Evolutionary conservation across 2,113 vertebrate species (phyloP), one percentile per base, ranked within the genome.

Genomic region (Tragelaphus buxtoni): DNA sequence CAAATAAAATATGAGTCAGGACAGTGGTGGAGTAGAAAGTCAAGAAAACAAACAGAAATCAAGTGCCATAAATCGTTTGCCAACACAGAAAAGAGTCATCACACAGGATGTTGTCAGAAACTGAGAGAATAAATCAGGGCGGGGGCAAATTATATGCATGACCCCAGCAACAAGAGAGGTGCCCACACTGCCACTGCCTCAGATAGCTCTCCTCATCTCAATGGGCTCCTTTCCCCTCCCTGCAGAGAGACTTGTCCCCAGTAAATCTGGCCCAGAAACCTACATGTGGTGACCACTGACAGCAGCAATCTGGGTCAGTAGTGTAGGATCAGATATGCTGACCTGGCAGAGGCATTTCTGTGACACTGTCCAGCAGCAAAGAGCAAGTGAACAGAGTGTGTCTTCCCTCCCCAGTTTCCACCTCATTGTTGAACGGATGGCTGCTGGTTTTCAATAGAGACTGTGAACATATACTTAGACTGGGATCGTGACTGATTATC

Each of bases 41-140:
- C 49, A 92, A 45, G 42, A 13, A 96, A 80, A 26, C n/a, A 96
- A 84, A 90, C 39, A 56, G 83, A 96, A 94, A 92, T 88, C 56
- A 89, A 72, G 39, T 77, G 72, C 18, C 69, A 88, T 51, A 63
- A 84, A 84, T 12, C 3, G 0, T 20, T 56, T 87, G 11, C 51
- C 91, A 88, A 83, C 13, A 81, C 28, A 80, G 58, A 69, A 91
- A 87, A 92, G n/a, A 83, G 7, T 55, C 65, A 82, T 84, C 32
- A 26, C 79, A 49, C 1, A 65, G 28, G 45, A 84, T 2, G 56
- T 58, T 16, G 49, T 39, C 13, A 90, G 53, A 61, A 42, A 90
- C 35, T 11, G 39, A 74, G 61, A 90, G n/a, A 90, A 92, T 65
- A 61, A 97, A 79, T 32, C 30, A 56, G 58, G 9, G 88, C 47